These are phyloP conservation scores for Drosophila neocordata DNA, from an alignment of 1,140 invertebrate genomes.

Conservation along the genomic window DNA sequence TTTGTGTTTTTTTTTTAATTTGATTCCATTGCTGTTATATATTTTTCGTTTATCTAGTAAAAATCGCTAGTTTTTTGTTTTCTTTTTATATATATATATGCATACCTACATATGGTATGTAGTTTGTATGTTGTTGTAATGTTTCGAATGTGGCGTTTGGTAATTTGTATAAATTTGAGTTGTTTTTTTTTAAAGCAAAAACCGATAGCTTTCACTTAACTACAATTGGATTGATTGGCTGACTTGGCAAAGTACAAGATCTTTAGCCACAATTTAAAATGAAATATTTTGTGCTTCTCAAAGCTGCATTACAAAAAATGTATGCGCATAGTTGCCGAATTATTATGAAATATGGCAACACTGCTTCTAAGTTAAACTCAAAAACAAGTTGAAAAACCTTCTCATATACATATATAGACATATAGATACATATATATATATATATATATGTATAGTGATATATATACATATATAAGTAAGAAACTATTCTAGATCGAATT, in stretches of 20 bases:
- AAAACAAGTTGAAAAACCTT: background rate
- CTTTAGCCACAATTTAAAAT: background rate
- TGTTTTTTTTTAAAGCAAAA: background rate
- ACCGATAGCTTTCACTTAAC: background rate
- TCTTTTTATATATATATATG: background rate
- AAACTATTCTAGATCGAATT: too few species aligned
- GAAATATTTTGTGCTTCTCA: constrained; percentile 3
- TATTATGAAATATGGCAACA: constrained; percentile 18
- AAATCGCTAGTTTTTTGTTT: constrained; percentile 23
- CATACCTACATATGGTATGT: background rate
- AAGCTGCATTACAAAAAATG: background rate
- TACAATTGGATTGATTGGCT: background rate
- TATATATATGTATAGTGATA: too few species aligned
- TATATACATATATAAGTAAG: too few species aligned
- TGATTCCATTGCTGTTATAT: constrained; percentile 24
- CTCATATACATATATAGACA: background rate
- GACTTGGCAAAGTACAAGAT: background rate
- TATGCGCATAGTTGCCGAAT: background rate
- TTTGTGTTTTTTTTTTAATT: constrained; percentile 20
- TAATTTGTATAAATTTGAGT: background rate
- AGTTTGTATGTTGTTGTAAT: background rate
- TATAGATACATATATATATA: too few species aligned
- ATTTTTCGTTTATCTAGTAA: constrained; percentile 35
- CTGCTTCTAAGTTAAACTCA: background rate
- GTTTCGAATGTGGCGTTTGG: background rate